Base-by-base conservation (phyloP, 2,888 invertebrate species). In the Lepidocyrtoides sp. region DNA sequence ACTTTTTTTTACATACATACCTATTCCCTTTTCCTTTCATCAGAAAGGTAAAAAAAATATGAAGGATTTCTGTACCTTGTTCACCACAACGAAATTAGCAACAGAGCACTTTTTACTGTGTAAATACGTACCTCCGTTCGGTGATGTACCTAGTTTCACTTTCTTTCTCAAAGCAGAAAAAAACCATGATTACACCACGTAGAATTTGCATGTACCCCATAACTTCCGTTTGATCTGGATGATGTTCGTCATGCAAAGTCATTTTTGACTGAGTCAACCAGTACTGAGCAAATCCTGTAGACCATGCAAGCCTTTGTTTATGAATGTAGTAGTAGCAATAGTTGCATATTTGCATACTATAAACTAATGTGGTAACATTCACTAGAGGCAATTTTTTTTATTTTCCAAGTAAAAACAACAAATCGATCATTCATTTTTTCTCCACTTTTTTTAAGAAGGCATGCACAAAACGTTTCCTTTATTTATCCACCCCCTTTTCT, bases 381-480 rank as follows among this genome's bases (percentile, higher is more conserved):
- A n/a, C n/a, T n/a, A n/a, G n/a, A n/a, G n/a, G n/a, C n/a, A n/a
- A n/a, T n/a, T n/a, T n/a, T n/a, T n/a, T n/a, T n/a, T n/a, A n/a
- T n/a, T n/a, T 79, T 79, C 79, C n/a, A 79, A 26, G 79, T 57
- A 79, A 54, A 57, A 41, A 41, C 10, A 72, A 23, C 63, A 82
- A 66, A 83, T 83, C 83, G 66, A 83, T 66, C 51, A 72, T 72
- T 41, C 41, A 69, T 29, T 32, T 63, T 23, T 29, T 51, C 51
- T 77, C 69, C 72, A n/a, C 36, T 60, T 26, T 60, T 60, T n/a
- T n/a, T n/a, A 41, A 41, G 41, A 41, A 69, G 23, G 44, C 44
- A 44, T 72, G 23, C 72, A 72, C 41, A 82, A 82, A 82, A 83
- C 82, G 48, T 83, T 83, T 66, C 23, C 60, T 26, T 81, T 82